These are phyloP conservation scores for Clarias macrocephalus DNA, from an alignment of 2,113 vertebrate genomes.

Conservation along the genomic window DNA sequence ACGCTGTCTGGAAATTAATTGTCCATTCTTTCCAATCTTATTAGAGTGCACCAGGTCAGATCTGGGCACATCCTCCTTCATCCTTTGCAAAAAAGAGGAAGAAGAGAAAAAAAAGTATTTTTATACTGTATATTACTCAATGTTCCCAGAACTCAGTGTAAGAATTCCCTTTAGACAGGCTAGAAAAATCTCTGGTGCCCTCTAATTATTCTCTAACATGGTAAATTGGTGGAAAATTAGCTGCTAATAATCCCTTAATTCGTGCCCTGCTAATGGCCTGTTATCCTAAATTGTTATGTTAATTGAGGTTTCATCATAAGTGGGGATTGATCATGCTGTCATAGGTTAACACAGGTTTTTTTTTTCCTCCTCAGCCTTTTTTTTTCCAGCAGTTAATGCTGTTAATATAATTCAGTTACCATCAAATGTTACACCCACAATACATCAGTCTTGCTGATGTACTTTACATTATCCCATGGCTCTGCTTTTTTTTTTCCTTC, in stretches of 20 bases:
- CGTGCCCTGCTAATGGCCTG: constrained; percentile 55
- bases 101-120: not conserved
- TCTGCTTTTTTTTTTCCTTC: constrained; percentile 17
- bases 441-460: constrained; percentile 28
- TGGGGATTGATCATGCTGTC: constrained; percentile 53
- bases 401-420: constrained; percentile 49
- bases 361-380: constrained; percentile 49
- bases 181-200: constrained; percentile 50
- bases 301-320: constrained; percentile 59
- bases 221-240: constrained; percentile 58
- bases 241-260: constrained; percentile 59
- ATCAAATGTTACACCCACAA: constrained; percentile 39
- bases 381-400: constrained; percentile 43
- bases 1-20: constrained; percentile 21
- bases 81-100: not conserved
- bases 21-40: constrained; percentile 7
- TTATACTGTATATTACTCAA: constrained; percentile 33
- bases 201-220: constrained; percentile 56
- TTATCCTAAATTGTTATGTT: constrained; percentile 60
- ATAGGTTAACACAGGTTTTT: constrained; percentile 52
- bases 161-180: constrained; percentile 42
- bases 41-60: constrained; percentile 24
- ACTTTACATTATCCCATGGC: constrained; percentile 20
- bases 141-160: constrained; percentile 37
- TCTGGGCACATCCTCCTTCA: constrained; percentile 2